Evolutionary conservation across 2,113 vertebrate genomes (phyloP).

Genomic region (Gymnorhina tibicen): DNA sequence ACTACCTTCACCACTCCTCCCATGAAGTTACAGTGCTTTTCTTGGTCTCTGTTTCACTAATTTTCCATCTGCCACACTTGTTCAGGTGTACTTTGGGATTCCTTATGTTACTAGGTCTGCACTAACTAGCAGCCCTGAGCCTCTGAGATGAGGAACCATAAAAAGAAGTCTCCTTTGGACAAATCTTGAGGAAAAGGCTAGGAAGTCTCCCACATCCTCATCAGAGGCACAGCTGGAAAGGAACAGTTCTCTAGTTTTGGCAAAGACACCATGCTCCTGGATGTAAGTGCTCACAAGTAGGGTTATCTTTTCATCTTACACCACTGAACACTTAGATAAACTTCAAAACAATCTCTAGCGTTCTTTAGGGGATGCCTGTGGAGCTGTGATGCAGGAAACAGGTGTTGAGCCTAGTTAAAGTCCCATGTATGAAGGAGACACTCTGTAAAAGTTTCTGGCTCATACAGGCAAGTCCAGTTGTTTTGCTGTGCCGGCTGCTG

Average conservation of each 20-base stretch:
- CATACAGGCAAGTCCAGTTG: constrained; percentile 53
- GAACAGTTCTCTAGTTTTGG: background rate
- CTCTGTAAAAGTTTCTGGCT: background rate
- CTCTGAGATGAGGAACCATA: background rate
- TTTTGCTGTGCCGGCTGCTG: constrained; percentile 60
- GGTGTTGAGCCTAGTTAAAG: background rate
- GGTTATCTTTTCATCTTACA: background rate
- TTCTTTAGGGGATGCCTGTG: background rate
- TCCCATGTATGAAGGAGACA: background rate
- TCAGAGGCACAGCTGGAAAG: background rate
- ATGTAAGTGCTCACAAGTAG: background rate
- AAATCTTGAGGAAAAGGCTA: background rate
- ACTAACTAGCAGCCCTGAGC: background rate
- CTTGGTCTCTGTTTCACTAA: background rate
- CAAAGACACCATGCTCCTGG: background rate
- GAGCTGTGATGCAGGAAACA: constrained; percentile 21
- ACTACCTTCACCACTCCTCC: background rate
- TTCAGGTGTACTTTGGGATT: background rate
- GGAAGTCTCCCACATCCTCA: background rate
- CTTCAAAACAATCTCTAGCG: background rate
- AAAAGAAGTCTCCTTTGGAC: background rate
- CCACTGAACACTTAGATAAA: background rate
- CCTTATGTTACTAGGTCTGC: background rate
- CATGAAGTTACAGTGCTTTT: background rate
- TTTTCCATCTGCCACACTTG: background rate